A percentile compares a stretch with the other conserved stretches of the same genome.
These are phyloP conservation scores for Lampropteryx suffumata DNA, from an alignment of 2,888 invertebrate genomes.

Conservation along the genomic window DNA sequence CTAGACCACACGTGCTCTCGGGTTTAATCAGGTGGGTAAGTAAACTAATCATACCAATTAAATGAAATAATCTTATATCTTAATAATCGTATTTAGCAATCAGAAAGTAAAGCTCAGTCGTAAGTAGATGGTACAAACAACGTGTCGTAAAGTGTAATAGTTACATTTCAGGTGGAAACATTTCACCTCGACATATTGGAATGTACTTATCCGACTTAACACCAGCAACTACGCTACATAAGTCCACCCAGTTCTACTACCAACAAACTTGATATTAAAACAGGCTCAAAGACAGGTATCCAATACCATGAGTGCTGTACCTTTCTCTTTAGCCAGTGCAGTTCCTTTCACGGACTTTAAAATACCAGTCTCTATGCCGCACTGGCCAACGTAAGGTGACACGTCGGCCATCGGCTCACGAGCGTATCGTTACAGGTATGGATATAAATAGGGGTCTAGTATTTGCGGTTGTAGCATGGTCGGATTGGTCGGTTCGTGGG, in stretches of 20 bases:
- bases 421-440: conserved; percentile 30
- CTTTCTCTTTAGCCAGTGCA: conserved; percentile 66
- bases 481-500: conserved; percentile 45
- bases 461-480: conserved; percentile 39
- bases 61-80: no score
- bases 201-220: conserved; percentile 20
- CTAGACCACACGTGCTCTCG: no score
- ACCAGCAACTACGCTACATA: conserved; percentile 17
- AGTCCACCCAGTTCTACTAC: conserved; percentile 27
- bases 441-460: conserved; percentile 44
- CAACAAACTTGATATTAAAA: conserved; percentile 47
- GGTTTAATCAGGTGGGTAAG: no score
- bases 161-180: no score
- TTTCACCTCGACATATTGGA: conserved; percentile 6
- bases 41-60: no score
- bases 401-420: conserved; percentile 22
- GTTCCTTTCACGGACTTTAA: conserved; percentile 63
- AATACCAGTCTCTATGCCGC: conserved; percentile 46
- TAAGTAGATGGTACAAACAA: no score
- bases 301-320: conserved; percentile 42
- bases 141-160: no score
- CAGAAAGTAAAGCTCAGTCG: no score
- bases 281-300: conserved; percentile 40
- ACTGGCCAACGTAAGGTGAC: conserved; percentile 44
- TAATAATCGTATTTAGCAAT: no score